phyloP scores from a whole-genome alignment of 2,113 vertebrate genomes.

The Mesocricetus auratus region DNA sequence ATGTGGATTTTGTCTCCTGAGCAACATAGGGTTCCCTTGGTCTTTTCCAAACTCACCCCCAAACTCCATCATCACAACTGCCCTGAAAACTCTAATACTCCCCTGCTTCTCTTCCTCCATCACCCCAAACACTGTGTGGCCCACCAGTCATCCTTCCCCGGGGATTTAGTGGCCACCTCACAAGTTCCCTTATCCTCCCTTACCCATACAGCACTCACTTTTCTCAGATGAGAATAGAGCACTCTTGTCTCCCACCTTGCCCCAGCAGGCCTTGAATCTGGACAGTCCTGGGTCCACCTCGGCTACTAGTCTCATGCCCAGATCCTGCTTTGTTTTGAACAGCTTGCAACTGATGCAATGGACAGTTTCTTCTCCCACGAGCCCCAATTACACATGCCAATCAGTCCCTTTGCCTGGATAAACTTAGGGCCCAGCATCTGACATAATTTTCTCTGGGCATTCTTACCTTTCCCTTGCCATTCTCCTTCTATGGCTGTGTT shows the following conservation, averaged over 20 bases:
- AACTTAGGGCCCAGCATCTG: not conserved
- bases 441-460: conserved; percentile 13
- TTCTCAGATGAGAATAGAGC: not conserved
- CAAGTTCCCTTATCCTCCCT: not conserved
- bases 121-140: not conserved
- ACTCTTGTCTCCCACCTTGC: not conserved
- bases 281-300: not conserved
- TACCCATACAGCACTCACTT: not conserved
- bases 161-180: not conserved
- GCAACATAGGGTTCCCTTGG: not conserved
- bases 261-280: not conserved
- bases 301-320: not conserved
- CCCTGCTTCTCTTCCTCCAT: not conserved
- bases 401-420: not conserved
- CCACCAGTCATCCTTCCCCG: not conserved
- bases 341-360: not conserved
- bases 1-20: not conserved
- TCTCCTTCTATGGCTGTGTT: not conserved
- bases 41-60: not conserved
- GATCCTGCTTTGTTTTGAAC: not conserved
- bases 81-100: not conserved
- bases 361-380: not conserved
- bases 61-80: not conserved
- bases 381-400: not conserved
- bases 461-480: conserved; percentile 8